Conservation (phyloP, 2,888 invertebrate species). For the Agrotis ipsilon region DNA sequence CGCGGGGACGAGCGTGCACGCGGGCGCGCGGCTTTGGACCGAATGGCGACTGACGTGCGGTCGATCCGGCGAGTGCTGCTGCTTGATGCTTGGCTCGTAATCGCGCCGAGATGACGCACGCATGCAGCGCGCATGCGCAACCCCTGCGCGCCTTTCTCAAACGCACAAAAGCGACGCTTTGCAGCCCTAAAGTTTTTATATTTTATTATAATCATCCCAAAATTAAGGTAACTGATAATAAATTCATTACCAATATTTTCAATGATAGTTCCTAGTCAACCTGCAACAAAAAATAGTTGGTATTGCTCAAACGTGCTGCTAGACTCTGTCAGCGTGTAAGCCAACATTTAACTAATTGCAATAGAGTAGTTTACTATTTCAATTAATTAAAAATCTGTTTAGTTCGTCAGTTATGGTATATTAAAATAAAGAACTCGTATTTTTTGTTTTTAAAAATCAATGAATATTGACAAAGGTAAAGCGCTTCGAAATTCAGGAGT, state of each 20-base stretch:
- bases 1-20: conserved; percentile 37
- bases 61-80: conserved; percentile 27
- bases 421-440: too few relatives aligned
- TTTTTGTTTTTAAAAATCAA: too few relatives aligned
- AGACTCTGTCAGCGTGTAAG: too few relatives aligned
- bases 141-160: conserved; percentile 60
- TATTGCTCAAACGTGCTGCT: neutral
- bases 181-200: neutral
- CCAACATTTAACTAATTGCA: too few relatives aligned
- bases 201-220: neutral
- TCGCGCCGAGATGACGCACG: conserved; percentile 77
- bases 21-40: conserved; percentile 46
- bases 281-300: neutral
- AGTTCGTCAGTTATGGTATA: too few relatives aligned
- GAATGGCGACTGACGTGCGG: conserved; percentile 35
- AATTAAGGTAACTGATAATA: neutral
- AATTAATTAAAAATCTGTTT: too few relatives aligned
- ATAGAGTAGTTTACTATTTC: too few relatives aligned
- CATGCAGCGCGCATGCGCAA: conserved; percentile 81
- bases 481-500: too few relatives aligned
- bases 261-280: neutral
- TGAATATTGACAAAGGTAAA: too few relatives aligned
- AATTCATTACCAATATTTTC: neutral
- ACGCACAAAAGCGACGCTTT: conserved; percentile 27
- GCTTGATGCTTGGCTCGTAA: conserved; percentile 54